These are phyloP conservation scores for Dufourea novaeangliae DNA, from an alignment of 1,140 invertebrate species.

Conservation along the genomic window DNA sequence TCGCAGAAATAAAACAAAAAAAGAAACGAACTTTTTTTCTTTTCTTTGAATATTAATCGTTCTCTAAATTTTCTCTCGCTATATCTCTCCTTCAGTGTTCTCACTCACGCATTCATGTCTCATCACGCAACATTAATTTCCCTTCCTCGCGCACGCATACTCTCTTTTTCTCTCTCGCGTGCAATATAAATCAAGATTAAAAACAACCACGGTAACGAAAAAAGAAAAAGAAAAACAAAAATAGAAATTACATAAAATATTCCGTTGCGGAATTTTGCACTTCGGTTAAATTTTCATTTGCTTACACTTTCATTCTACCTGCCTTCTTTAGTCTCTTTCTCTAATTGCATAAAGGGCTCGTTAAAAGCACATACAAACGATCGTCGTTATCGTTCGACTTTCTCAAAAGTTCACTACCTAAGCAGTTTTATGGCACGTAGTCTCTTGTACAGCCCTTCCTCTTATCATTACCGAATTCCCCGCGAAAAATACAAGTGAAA, in stretches of 20 bases:
- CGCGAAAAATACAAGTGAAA: slow-evolving; percentile 35
- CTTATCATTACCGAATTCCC: background rate
- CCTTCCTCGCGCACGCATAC: background rate
- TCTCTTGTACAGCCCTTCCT: slow-evolving; percentile 60
- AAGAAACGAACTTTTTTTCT: slow-evolving; percentile 56
- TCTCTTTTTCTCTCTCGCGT: slow-evolving; percentile 18
- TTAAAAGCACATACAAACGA: slow-evolving; percentile 66
- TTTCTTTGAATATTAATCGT: slow-evolving; percentile 44
- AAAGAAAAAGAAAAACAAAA: slow-evolving; percentile 44
- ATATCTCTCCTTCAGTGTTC: background rate
- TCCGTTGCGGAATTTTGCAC: slow-evolving; percentile 68
- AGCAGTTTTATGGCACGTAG: slow-evolving; percentile 72
- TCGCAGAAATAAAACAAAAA: slow-evolving; percentile 59
- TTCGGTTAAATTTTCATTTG: slow-evolving; percentile 48
- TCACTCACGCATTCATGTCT: slow-evolving; percentile 14
- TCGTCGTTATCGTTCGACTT: slow-evolving; percentile 59
- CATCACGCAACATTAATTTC: background rate
- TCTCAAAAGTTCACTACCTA: slow-evolving; percentile 62
- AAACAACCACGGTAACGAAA: slow-evolving; percentile 65
- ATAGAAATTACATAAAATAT: slow-evolving; percentile 60
- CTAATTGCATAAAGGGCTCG: slow-evolving; percentile 59
- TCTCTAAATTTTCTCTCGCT: slow-evolving; percentile 42
- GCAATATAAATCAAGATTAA: slow-evolving; percentile 51
- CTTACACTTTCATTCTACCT: slow-evolving; percentile 32
- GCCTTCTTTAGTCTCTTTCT: slow-evolving; percentile 37